Evolutionary conservation across 2,888 invertebrate species (phyloP).

Genomic region (Sphaeridia pumilis): DNA sequence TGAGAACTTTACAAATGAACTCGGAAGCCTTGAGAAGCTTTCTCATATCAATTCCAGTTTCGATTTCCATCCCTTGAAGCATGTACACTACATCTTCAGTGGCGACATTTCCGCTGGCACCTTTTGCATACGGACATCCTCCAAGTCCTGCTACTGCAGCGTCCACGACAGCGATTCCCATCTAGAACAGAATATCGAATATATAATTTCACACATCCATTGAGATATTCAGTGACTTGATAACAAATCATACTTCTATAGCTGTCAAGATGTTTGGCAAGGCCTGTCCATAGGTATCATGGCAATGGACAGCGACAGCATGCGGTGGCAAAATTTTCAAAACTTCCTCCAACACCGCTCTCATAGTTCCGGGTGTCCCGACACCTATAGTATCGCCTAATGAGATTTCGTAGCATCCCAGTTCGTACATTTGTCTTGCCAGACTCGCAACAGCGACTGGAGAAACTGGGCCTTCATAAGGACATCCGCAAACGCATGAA

Average conservation of each 20-base stretch:
- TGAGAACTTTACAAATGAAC: constrained; percentile 65
- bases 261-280: constrained; percentile 83
- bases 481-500: constrained; percentile 91
- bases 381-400: constrained; percentile 96
- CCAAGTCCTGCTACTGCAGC: constrained; percentile 91
- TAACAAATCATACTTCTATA: constrained; percentile 60
- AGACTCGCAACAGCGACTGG: constrained; percentile 70
- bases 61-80: constrained; percentile 72
- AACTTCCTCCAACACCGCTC: constrained; percentile 63
- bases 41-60: constrained; percentile 74
- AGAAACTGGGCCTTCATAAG: constrained; percentile 72
- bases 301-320: constrained; percentile 82
- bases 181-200: constrained; percentile 43
- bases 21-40: constrained; percentile 69
- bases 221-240: not conserved
- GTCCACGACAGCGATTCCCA: constrained; percentile 78
- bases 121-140: constrained; percentile 97
- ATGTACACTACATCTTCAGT: constrained; percentile 97
- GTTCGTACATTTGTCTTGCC: constrained; percentile 48
- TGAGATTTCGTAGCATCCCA: constrained; percentile 94
- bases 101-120: constrained; percentile 93
- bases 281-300: constrained; percentile 97
- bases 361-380: constrained; percentile 71
- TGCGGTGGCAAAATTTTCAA: constrained; percentile 51
- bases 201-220: too few relatives aligned